Evolutionary conservation across 2,888 invertebrate genomes (phyloP).

Genomic region (Dasypogon diadema): DNA sequence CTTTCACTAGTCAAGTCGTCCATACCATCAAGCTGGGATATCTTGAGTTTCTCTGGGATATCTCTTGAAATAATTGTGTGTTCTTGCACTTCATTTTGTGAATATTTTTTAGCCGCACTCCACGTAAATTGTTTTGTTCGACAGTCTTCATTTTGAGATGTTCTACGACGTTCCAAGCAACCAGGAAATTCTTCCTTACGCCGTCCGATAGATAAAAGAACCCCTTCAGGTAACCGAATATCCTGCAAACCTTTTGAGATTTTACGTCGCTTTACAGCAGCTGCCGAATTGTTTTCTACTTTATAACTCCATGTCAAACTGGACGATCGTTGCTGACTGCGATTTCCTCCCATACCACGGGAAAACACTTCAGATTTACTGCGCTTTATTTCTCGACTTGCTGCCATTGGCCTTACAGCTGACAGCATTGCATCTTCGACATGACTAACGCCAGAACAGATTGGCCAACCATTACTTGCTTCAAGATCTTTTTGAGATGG

Average conservation of each 20-base stretch:
- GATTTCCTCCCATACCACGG: conserved; percentile 64
- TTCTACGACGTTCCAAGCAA: conserved; percentile 51
- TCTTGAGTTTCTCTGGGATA: conserved; percentile 64
- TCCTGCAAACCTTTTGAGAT: conserved; percentile 68
- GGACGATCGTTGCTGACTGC: conserved; percentile 76
- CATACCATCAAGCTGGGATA: conserved; percentile 79
- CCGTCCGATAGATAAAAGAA: conserved; percentile 66
- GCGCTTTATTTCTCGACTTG: conserved; percentile 74
- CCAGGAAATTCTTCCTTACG: conserved; percentile 60
- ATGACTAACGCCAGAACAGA: conserved; percentile 60
- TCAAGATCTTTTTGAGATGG: conserved; percentile 50
- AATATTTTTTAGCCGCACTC: conserved; percentile 66
- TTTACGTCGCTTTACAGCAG: conserved; percentile 76
- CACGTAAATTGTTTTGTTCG: conserved; percentile 63
- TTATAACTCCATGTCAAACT: conserved; percentile 79
- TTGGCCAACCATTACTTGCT: conserved; percentile 55
- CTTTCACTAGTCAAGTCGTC: conserved; percentile 73
- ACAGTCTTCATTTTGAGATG: conserved; percentile 54
- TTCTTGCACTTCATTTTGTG: conserved; percentile 53
- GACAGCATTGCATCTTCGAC: conserved; percentile 66
- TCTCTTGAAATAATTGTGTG: conserved; percentile 13
- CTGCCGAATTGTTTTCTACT: conserved; percentile 73
- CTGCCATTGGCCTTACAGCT: conserved; percentile 63
- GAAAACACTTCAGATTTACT: conserved; percentile 75
- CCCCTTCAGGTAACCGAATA: conserved; percentile 68